Evolutionary conservation across 2,888 invertebrate genomes (phyloP).

Genomic region (Scaptomyza flava): DNA sequence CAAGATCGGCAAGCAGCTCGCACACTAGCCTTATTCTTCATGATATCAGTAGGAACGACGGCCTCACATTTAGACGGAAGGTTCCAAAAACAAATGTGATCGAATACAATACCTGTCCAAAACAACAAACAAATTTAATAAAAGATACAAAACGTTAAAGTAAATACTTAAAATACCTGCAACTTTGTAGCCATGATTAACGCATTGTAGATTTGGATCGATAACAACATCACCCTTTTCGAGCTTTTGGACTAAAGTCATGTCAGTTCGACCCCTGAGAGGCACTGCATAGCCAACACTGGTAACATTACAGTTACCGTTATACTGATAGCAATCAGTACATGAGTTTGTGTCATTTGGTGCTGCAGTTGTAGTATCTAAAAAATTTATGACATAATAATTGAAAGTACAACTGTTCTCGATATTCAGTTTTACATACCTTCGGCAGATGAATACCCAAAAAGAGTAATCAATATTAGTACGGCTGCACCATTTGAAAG

Average conservation of each 20-base stretch:
- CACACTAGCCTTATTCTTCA: not conserved
- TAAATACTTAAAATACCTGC: not conserved
- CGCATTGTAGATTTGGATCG: not conserved
- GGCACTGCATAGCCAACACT: slow-evolving; percentile 1
- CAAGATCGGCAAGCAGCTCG: not conserved
- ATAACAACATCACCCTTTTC: not conserved
- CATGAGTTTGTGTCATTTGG: not conserved
- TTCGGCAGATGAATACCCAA: not conserved
- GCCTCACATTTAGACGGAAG: slow-evolving; percentile 3
- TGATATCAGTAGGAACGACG: not conserved
- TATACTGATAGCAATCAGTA: slow-evolving; percentile 4
- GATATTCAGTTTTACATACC: not conserved
- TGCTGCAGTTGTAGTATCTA: too few relatives aligned
- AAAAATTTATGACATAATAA: not conserved
- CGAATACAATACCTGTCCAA: not conserved
- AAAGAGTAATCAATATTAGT: not conserved
- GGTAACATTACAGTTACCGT: slow-evolving; percentile 8
- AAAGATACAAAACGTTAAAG: too few relatives aligned
- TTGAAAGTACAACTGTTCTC: not conserved
- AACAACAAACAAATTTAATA: not conserved
- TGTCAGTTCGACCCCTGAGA: not conserved
- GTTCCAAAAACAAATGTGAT: slow-evolving; percentile 7
- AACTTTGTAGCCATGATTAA: slow-evolving; percentile 15
- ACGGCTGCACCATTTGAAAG: not conserved
- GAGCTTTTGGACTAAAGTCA: not conserved